A percentile compares a stretch with the other conserved stretches of the same genome.
Conservation (phyloP, 1,140 invertebrate genomes). For the Drosophila carrolli region DNA sequence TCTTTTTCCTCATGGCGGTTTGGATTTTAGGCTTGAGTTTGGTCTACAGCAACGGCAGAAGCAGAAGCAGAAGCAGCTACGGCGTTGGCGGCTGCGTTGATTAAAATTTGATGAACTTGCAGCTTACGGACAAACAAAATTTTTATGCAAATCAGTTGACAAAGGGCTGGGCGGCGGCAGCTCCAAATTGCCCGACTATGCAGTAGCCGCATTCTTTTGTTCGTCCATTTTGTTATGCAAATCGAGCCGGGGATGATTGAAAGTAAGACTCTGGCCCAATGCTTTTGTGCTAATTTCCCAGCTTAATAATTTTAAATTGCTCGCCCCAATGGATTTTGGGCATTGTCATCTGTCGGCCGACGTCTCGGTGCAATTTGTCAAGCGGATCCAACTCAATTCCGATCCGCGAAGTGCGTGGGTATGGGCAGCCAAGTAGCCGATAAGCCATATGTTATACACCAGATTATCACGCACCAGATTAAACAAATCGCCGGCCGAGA, state of each 20-base stretch:
- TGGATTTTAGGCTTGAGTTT: conserved; percentile 20
- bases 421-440: conserved; percentile 28
- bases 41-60: neutral
- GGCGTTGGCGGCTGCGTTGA: conserved; percentile 59
- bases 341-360: conserved; percentile 24
- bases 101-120: conserved; percentile 81
- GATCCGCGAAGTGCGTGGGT: conserved; percentile 43
- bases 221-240: conserved; percentile 80
- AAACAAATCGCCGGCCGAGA: conserved; percentile 23
- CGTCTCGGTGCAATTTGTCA: conserved; percentile 68
- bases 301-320: conserved; percentile 80
- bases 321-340: conserved; percentile 40
- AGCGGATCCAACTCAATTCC: conserved; percentile 53
- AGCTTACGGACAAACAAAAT: conserved; percentile 66
- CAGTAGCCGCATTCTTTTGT: conserved; percentile 79
- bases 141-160: conserved; percentile 68
- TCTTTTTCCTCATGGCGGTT: conserved; percentile 45
- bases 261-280: conserved; percentile 65
- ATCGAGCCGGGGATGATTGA: conserved; percentile 57
- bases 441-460: conserved; percentile 39
- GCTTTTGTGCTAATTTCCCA: conserved; percentile 53
- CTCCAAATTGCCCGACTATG: conserved; percentile 75
- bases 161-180: conserved; percentile 35
- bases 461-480: conserved; percentile 12
- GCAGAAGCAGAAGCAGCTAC: conserved; percentile 11